Conservation (phyloP, 2,797 vertebrate species). For the Chelidonichthys spinosus region DNA sequence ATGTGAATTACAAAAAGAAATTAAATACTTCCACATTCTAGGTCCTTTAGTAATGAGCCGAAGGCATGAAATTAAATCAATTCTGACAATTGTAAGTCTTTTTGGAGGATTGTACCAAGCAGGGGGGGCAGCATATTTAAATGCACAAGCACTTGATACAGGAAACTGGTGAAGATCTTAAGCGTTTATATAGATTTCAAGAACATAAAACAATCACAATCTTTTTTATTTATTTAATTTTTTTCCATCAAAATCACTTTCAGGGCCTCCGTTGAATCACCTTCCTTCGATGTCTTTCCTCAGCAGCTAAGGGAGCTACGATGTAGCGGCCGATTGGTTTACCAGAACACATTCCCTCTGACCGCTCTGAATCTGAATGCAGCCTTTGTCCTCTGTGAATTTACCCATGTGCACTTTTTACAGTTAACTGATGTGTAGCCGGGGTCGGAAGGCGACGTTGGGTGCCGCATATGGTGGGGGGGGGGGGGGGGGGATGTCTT, state of each 20-base stretch:
- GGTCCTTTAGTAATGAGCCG: too few species aligned
- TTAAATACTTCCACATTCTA: too few species aligned
- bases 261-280: slow-evolving; percentile 39
- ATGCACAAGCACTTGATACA: too few species aligned
- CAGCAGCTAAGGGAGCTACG: neutral
- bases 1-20: too few species aligned
- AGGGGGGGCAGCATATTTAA: too few species aligned
- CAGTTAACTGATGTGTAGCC: slow-evolving; percentile 48
- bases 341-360: slow-evolving; percentile 37
- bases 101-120: too few species aligned
- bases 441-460: slow-evolving; percentile 15
- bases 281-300: slow-evolving; percentile 46
- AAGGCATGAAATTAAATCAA: too few species aligned
- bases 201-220: too few species aligned
- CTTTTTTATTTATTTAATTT: too few species aligned
- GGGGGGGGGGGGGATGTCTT: slow-evolving; percentile 39
- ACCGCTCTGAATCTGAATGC: slow-evolving; percentile 47
- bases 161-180: too few species aligned
- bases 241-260: neutral
- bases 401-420: neutral
- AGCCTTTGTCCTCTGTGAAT: slow-evolving; percentile 35
- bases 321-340: slow-evolving; percentile 28
- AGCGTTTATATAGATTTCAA: too few species aligned
- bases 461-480: slow-evolving; percentile 46
- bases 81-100: too few species aligned